Conservation (phyloP, 2,888 invertebrate species). For the Pseudococcus jackbeardsleyi region DNA sequence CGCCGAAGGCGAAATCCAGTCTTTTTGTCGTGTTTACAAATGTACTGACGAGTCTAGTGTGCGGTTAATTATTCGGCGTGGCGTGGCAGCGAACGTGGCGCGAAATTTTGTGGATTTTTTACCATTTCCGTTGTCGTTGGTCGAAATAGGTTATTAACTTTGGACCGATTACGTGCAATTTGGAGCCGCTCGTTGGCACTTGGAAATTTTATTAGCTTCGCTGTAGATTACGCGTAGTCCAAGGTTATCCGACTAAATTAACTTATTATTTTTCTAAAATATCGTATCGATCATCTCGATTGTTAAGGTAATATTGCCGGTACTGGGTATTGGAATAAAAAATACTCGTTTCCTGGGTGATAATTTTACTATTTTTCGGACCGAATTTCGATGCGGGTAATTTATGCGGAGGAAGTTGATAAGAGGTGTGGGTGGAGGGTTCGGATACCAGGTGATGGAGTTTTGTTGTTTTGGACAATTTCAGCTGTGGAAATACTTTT, state of each 20-base stretch:
- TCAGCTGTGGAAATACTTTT: too few relatives aligned
- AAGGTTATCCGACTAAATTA: not conserved
- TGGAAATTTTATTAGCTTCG: not conserved
- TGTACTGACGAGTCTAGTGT: not conserved
- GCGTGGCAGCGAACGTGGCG: not conserved
- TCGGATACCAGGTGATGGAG: too few relatives aligned
- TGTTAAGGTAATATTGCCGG: not conserved
- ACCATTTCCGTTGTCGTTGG: not conserved
- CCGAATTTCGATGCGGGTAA: not conserved
- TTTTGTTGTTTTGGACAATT: too few relatives aligned
- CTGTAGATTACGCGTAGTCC: not conserved
- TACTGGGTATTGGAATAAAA: not conserved
- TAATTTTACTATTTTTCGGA: not conserved
- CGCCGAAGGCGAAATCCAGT: not conserved
- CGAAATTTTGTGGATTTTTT: not conserved
- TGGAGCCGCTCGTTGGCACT: not conserved
- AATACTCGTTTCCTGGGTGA: not conserved
- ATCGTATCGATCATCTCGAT: not conserved
- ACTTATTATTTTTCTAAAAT: not conserved
- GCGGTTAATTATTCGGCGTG: not conserved
- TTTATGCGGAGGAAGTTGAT: not conserved
- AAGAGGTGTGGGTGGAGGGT: not conserved
- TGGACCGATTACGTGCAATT: not conserved
- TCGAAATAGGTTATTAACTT: too few relatives aligned
- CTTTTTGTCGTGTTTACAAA: not conserved